Percentiles rank a stretch among this genome's conserved stretches.
Conservation (phyloP, 2,797 vertebrate genomes). For the Onychomys arenicola region DNA sequence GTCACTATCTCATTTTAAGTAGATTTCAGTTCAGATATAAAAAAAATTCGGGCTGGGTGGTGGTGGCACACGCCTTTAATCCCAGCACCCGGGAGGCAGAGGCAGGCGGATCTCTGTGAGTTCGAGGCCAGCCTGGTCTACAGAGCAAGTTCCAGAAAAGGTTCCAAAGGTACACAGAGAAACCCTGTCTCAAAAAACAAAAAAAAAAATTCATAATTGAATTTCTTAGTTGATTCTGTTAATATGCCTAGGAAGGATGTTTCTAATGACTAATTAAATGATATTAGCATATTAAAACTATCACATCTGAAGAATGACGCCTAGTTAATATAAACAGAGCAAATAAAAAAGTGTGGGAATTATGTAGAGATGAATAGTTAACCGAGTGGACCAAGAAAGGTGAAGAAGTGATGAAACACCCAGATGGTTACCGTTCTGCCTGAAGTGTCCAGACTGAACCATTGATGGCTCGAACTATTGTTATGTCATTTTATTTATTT, state of each 20-base stretch:
- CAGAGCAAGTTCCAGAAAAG: no score
- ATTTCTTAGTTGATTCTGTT: constrained; percentile 38
- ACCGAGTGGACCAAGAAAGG: not conserved
- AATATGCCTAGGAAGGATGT: not conserved
- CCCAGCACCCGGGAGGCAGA: no score
- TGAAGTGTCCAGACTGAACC: not conserved
- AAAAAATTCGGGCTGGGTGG: no score
- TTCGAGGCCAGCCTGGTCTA: no score
- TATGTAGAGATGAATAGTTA: not conserved
- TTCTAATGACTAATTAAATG: not conserved
- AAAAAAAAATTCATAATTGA: not conserved
- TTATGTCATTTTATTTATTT: no score
- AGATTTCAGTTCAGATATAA: not conserved
- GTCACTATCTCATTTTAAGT: constrained; percentile 6
- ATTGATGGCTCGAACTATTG: not conserved
- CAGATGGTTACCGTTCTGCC: not conserved
- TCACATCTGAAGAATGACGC: constrained; percentile 4
- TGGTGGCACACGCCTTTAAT: no score
- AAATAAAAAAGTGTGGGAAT: not conserved
- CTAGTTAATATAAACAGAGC: not conserved
- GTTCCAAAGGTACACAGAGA: no score
- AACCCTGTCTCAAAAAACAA: not conserved
- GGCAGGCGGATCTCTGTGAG: no score
- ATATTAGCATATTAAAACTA: not conserved
- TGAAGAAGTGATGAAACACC: not conserved